Evolutionary conservation across 2,888 invertebrate genomes (phyloP).

Genomic region (Nezara viridula): DNA sequence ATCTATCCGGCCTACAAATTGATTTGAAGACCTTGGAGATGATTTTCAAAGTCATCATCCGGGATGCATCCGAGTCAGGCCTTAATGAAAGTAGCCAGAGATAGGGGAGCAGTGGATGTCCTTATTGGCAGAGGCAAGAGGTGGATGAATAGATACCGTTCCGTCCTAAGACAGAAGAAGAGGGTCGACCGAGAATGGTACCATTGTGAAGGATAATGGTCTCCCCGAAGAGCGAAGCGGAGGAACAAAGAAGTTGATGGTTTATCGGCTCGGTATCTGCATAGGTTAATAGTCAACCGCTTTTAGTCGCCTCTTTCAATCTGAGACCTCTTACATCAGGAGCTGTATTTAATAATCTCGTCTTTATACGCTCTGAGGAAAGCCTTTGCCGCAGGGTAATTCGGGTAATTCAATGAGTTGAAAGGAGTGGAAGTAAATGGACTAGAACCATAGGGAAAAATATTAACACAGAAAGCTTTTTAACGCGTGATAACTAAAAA

Average conservation of each 20-base stretch:
- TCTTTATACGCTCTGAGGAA: not conserved
- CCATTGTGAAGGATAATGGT: not conserved
- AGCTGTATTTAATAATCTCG: not conserved
- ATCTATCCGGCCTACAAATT: not conserved
- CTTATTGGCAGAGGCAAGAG: not conserved
- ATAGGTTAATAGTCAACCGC: not conserved
- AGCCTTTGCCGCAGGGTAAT: no score
- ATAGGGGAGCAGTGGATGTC: not conserved
- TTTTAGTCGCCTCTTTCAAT: not conserved
- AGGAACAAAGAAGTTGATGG: constrained; percentile 20
- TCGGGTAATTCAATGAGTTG: not conserved
- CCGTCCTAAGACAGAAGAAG: constrained; percentile 13
- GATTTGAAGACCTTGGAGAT: not conserved
- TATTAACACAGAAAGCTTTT: not conserved
- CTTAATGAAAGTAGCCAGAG: not conserved
- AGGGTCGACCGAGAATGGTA: constrained; percentile 3
- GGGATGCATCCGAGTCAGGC: not conserved
- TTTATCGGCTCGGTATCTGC: constrained; percentile 14
- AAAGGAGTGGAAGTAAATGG: not conserved
- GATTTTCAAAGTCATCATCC: constrained; percentile 3
- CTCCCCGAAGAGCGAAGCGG: not conserved
- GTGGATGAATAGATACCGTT: constrained; percentile 15
- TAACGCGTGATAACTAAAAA: not conserved
- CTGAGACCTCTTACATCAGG: not conserved
- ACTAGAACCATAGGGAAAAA: not conserved